These are phyloP conservation scores for Eurois occulta DNA, from an alignment of 2,888 invertebrate genomes.

Conservation along the genomic window DNA sequence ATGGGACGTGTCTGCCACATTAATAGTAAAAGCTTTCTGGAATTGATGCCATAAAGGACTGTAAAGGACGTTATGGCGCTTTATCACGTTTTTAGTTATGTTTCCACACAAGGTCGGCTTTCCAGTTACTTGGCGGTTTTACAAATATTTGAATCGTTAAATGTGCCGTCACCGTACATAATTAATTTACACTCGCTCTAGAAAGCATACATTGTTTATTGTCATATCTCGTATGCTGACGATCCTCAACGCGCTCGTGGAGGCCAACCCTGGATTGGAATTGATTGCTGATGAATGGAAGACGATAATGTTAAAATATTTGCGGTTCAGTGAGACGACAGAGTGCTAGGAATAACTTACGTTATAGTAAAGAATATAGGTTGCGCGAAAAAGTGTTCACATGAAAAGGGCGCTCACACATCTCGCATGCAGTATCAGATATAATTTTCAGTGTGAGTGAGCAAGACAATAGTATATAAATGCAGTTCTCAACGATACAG, in stretches of 20 bases:
- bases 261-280: not conserved
- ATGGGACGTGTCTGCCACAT: conserved; percentile 38
- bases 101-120: conserved; percentile 25
- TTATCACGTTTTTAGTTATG: conserved; percentile 23
- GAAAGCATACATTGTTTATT: not conserved
- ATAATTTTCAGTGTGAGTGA: not conserved
- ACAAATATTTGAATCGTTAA: conserved; percentile 6
- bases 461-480: not conserved
- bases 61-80: conserved; percentile 17
- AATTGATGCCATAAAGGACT: conserved; percentile 36
- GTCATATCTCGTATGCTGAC: not conserved
- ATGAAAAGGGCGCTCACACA: not conserved
- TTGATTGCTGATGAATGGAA: not conserved
- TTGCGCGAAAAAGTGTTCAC: not conserved
- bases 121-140: conserved; percentile 7
- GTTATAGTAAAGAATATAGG: not conserved
- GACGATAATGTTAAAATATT: not conserved
- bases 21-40: conserved; percentile 49
- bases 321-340: not conserved
- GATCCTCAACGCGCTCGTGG: not conserved
- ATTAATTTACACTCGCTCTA: not conserved
- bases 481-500: not conserved
- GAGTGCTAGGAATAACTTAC: not conserved
- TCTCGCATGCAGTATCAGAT: not conserved
- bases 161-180: not conserved